Base-by-base conservation (phyloP, 1,140 invertebrate species). In the Drosophila sp. region DNA sequence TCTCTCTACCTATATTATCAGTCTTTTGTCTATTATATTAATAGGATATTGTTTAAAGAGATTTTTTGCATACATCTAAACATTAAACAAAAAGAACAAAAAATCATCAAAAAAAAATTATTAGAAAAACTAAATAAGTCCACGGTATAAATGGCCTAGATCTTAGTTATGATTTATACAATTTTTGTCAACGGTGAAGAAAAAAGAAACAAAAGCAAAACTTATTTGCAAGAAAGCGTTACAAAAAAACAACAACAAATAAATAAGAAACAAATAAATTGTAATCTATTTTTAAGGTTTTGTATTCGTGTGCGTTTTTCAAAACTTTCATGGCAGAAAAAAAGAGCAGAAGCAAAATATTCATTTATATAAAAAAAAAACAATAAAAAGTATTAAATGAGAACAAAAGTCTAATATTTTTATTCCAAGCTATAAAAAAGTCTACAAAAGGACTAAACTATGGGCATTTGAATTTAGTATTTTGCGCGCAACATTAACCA, bases 21-120 rank as follows among this genome's bases (percentile, higher is more conserved):
- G 55, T 79, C 83, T 79, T 87, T 83, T 66, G 83, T 87, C 83
- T 86, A 86, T 87, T 86, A 86, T 87, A 86, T 86, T 87, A 86
- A 86, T 86, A 86, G 83, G 83, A 68, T 86, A 82, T 72, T 64
- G 32, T 17, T 72, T 57, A 68, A 69, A 38, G 11, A 38, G 56
- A 57, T 44, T 40, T 62, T 61, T 58, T 54, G 30, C 38, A 58
- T 60, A 60, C 33, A 61, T 8, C 40, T 47, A 63, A 56, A 32
- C 6, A 17, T 40, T 44, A 27, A 50, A 38, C 11, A 35, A 66
- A 55, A 69, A 67, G 54, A 6, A 7, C 29, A 32, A 56, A 69
- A 67, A 65, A n/a, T 23, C 44, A 33, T 60, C 7, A 44, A 63
- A 32, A 50, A 70, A 32, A 40, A 10, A 30, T 33, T 55, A 50